Conservation (phyloP, 2,797 vertebrate genomes). For the Lemur catta region DNA sequence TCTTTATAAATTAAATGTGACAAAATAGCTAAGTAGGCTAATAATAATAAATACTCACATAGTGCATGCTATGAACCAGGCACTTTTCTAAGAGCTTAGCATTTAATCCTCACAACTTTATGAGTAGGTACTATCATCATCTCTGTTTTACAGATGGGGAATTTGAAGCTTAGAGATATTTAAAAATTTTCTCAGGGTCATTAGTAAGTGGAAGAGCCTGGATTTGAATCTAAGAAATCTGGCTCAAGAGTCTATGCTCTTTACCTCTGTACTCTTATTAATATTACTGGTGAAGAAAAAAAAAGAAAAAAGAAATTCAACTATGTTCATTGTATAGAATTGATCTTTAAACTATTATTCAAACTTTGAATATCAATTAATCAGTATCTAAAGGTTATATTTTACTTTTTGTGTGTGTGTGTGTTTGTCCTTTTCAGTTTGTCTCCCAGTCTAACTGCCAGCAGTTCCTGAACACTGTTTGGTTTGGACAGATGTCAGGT, state of each 20-base stretch:
- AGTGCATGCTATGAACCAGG: neutral
- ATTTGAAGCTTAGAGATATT: slow-evolving; percentile 15
- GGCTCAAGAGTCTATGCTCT: neutral
- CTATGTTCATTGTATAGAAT: neutral
- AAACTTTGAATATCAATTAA: slow-evolving; percentile 29
- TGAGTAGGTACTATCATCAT: neutral
- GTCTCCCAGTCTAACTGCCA: slow-evolving; percentile 99
- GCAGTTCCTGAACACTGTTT: slow-evolving; percentile 99
- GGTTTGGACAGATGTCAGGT: slow-evolving; percentile 98
- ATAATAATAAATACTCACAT: neutral
- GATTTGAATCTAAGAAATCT: neutral
- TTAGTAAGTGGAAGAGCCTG: slow-evolving; percentile 3
- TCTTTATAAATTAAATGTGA: slow-evolving; percentile 38
- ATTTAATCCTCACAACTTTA: neutral
- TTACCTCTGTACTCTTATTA: neutral
- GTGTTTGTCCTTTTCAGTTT: slow-evolving; percentile 86
- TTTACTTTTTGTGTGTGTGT: neutral
- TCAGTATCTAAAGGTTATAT: slow-evolving; percentile 31
- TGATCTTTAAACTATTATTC: slow-evolving; percentile 15
- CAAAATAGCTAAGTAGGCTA: neutral
- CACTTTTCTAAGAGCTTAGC: neutral
- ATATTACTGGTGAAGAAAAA: neutral
- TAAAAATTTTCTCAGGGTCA: slow-evolving; percentile 19
- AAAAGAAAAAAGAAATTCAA: neutral
- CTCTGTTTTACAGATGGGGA: neutral